A percentile compares a stretch with the other conserved stretches of the same genome.
Conservation (phyloP, 37 sponge, comb jelly and placozoan species). For the Diacarnus erythraeanus region DNA sequence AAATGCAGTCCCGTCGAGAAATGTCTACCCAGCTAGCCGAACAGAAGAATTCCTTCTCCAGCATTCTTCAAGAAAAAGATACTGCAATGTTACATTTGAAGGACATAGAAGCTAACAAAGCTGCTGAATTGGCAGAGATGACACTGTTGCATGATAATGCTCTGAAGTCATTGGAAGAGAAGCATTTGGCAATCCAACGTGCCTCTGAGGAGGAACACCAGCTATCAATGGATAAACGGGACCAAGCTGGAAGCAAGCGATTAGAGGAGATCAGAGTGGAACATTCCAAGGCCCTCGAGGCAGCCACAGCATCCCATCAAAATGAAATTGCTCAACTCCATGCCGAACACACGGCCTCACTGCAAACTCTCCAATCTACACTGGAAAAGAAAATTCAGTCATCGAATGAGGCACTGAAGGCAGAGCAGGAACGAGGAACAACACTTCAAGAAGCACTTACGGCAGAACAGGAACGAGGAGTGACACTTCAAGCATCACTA, state of each 20-base stretch:
- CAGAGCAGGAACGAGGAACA: neutral
- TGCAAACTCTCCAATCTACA: neutral
- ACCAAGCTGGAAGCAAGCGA: neutral
- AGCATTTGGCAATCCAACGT: neutral
- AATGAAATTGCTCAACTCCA: neutral
- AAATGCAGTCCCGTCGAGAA: neutral
- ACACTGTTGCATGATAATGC: neutral
- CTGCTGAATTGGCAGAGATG: neutral
- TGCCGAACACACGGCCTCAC: neutral
- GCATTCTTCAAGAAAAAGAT: neutral
- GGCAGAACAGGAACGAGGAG: neutral
- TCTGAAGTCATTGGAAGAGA: neutral
- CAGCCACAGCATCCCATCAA: neutral
- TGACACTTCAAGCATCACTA: neutral
- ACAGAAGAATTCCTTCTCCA: neutral
- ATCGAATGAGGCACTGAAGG: neutral
- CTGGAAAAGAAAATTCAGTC: neutral
- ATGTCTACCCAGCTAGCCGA: neutral
- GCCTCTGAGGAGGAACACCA: neutral
- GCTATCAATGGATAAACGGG: too few species aligned
- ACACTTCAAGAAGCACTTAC: neutral
- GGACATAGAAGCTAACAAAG: neutral
- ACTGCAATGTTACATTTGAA: neutral
- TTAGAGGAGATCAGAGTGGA: neutral
- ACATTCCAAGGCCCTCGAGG: neutral